Evolutionary conservation across 2,888 invertebrate species (phyloP).

Genomic region (Leptothorax acervorum): DNA sequence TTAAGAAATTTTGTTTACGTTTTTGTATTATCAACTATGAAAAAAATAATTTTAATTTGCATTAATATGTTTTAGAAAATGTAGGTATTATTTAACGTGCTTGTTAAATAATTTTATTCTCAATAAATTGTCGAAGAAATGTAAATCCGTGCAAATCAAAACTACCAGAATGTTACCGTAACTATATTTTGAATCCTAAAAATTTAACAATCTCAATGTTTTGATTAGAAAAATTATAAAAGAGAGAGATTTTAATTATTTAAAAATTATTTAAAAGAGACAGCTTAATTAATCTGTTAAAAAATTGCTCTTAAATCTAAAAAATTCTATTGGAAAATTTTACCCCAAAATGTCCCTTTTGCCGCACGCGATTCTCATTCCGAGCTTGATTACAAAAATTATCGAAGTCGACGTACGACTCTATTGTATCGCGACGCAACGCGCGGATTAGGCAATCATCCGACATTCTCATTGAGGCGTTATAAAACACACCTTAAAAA

Average conservation of each 20-base stretch:
- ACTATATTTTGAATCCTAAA: not conserved
- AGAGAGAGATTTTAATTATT: not conserved
- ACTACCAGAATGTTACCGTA: not conserved
- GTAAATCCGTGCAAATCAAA: not conserved
- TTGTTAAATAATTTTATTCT: not conserved
- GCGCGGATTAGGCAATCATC: constrained; percentile 34
- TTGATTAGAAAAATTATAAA: not conserved
- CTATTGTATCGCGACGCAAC: constrained; percentile 2
- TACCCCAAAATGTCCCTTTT: not conserved
- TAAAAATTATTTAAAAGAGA: no score
- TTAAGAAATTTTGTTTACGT: not conserved
- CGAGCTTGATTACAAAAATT: constrained; percentile 11
- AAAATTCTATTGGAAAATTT: not conserved
- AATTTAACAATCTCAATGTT: not conserved
- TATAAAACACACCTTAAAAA: constrained; percentile 53
- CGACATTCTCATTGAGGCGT: constrained; percentile 48
- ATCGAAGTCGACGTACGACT: not conserved
- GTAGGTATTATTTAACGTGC: not conserved
- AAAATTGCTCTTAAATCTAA: not conserved
- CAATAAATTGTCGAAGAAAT: not conserved
- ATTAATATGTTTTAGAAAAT: not conserved
- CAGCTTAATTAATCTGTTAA: not conserved
- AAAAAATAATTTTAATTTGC: constrained; percentile 13
- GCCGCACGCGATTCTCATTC: not conserved
- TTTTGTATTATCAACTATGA: not conserved